Percentiles rank a stretch among this genome's conserved stretches.
Evolutionary conservation across 2,113 vertebrate species (phyloP).

Genomic region (Limnothrissa miodon): DNA sequence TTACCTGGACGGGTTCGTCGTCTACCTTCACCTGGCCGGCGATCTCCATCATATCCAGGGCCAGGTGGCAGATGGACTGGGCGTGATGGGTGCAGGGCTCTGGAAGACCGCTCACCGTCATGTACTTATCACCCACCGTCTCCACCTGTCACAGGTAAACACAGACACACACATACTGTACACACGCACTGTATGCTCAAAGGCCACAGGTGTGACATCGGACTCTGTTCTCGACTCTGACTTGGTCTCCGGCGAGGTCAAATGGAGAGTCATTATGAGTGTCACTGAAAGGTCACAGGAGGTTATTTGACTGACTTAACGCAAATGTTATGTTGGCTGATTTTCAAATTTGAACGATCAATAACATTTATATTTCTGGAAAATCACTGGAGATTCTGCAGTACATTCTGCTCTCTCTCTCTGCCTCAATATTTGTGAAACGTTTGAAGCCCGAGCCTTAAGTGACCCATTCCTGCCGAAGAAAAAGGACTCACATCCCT

Average conservation of each 20-base stretch:
- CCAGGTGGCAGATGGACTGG: conserved; percentile 93
- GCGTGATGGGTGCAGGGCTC: conserved; percentile 96
- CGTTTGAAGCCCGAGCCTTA: neutral
- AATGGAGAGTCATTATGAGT: neutral
- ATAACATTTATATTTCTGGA: neutral
- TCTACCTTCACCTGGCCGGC: conserved; percentile 97
- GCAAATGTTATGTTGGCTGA: neutral
- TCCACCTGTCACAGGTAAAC: conserved; percentile 79
- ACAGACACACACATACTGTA: conserved; percentile 1
- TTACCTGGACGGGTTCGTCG: conserved; percentile 91
- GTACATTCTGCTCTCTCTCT: neutral
- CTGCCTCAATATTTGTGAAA: neutral
- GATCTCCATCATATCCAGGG: conserved; percentile 98
- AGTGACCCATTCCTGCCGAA: neutral
- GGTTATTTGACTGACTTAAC: neutral
- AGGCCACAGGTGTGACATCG: too few species aligned
- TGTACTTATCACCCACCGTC: conserved; percentile 98
- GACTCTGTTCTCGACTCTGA: too few species aligned
- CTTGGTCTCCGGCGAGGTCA: too few species aligned
- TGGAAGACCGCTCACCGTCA: conserved; percentile 97
- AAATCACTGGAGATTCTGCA: neutral
- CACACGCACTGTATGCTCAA: neutral
- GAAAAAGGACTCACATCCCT: neutral
- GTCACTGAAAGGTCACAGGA: neutral
- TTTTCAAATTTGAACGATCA: too few species aligned